Evolutionary conservation across 2,113 vertebrate species (phyloP), one percentile per base, ranked within the genome.

Genomic region (Mola mola): DNA sequence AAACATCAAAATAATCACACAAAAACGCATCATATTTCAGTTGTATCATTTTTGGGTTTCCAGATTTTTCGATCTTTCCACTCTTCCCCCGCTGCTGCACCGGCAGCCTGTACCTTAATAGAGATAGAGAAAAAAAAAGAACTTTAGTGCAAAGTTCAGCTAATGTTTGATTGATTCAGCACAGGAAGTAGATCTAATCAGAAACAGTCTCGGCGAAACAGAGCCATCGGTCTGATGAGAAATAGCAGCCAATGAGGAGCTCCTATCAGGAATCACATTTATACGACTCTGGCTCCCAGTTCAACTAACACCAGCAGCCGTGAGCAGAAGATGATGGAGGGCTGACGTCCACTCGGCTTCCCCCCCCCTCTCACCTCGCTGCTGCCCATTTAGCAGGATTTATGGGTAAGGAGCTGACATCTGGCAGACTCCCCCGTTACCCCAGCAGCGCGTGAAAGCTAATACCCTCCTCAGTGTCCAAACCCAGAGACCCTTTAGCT

Each of bases 381-480:
- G 59, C 79, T 87, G 86, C 83, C 85, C 87, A 89, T 90, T 88
- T 86, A 88, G 82, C 69, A 86, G 87, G 78, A 90, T 89, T 88
- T 86, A 89, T 88, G 81, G 69, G 71, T 68, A 63, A 81, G 50
- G 78, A 79, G 81, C 81, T 88, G 89, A 87, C 85, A 88, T 88
- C 83, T 90, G 89, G 81, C 88, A 88, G 87, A 83, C 85, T 87
- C 77, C 81, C 80, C 86, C 66, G 48, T 85, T 85, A 82, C 81
- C 78, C 85, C 79, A 84, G 83, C 86, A 90, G 85, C 84, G 78
- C 84, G 85, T 90, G 88, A 90, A 90, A 90, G 80, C 76, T 77
- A 90, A 90, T 88, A 90, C 88, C 87, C 83, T 86, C 84, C 80
- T 79, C 78, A 81, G 76, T 86, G 88, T 90, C 84, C 80, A 84